Conservation (phyloP, 2,888 invertebrate species). For the Himalopsyche kuldschensis region DNA sequence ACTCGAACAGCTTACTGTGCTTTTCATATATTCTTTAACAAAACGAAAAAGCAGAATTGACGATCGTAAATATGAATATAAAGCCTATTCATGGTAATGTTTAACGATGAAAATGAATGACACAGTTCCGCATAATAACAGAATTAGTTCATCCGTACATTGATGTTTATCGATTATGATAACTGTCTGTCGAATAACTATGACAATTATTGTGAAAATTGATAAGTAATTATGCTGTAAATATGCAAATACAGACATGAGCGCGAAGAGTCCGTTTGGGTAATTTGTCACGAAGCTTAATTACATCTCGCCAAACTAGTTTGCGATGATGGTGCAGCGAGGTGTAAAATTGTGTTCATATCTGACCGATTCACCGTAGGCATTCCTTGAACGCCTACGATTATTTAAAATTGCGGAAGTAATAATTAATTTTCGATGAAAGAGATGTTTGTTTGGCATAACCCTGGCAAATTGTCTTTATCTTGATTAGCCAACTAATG, state of each 20-base stretch:
- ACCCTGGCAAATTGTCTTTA: neutral
- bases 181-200: too few species aligned
- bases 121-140: too few species aligned
- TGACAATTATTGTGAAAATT: neutral
- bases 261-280: neutral
- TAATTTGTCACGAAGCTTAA: neutral
- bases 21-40: too few species aligned
- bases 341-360: neutral
- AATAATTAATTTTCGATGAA: neutral
- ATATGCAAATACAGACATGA: neutral
- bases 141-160: too few species aligned
- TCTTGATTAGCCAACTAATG: too few species aligned
- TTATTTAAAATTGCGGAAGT: neutral
- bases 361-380: neutral
- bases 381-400: neutral
- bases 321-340: neutral
- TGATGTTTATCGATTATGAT: too few species aligned
- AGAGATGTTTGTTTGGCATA: neutral
- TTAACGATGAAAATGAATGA: too few species aligned
- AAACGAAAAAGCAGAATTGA: too few species aligned
- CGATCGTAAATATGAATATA: too few species aligned
- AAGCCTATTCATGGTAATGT: too few species aligned
- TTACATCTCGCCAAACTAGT: neutral
- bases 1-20: too few species aligned
- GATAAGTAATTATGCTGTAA: neutral